Conservation (phyloP, 2,888 invertebrate genomes). For the Sympetrum striolatum region DNA sequence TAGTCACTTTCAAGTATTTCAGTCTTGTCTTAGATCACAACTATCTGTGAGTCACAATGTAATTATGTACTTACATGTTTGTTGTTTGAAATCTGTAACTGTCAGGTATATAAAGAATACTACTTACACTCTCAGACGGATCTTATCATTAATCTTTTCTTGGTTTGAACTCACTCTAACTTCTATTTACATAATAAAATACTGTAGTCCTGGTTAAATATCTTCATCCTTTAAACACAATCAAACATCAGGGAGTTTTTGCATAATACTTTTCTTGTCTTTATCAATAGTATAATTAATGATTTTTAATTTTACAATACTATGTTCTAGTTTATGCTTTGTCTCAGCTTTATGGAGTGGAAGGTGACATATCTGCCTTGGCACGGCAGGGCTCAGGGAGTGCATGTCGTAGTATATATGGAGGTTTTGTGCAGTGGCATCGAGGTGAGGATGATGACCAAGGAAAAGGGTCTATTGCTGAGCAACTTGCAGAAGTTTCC, state of each 20-base stretch:
- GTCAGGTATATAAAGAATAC: too few species aligned
- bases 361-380: constrained; percentile 75
- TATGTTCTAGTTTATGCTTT: constrained; percentile 70
- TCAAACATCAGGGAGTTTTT: not conserved
- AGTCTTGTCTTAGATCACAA: too few species aligned
- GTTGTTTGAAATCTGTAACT: too few species aligned
- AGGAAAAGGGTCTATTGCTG: constrained; percentile 67
- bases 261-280: not conserved
- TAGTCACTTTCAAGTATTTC: too few species aligned
- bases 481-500: constrained; percentile 72
- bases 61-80: too few species aligned
- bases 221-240: not conserved
- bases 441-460: constrained; percentile 72
- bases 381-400: constrained; percentile 93
- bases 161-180: too few species aligned
- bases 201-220: not conserved
- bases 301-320: not conserved
- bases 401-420: constrained; percentile 92
- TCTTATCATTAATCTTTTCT: too few species aligned
- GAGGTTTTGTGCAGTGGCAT: constrained; percentile 95
- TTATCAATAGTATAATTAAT: not conserved
- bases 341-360: constrained; percentile 75
- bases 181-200: too few species aligned
- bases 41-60: too few species aligned
- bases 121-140: too few species aligned